phyloP scores from a whole-genome alignment of 2,113 vertebrate genomes.

The Glaucidium brasilianum region DNA sequence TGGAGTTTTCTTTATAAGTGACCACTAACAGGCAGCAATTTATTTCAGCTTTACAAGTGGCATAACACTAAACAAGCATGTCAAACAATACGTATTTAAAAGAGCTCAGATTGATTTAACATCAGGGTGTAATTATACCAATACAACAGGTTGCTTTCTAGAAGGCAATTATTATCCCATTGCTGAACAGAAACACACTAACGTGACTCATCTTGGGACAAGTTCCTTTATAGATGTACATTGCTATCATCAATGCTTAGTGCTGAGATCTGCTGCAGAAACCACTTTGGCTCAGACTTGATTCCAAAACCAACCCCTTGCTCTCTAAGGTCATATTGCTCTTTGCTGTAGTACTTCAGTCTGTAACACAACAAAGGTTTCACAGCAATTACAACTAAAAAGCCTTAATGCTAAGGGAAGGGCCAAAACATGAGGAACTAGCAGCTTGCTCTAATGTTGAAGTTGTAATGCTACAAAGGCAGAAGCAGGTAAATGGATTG shows the following conservation, averaged over 20 bases:
- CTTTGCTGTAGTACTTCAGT: background rate
- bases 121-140: background rate
- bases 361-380: background rate
- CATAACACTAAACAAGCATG: background rate
- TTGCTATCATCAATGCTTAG: background rate
- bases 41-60: background rate
- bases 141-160: background rate
- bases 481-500: background rate
- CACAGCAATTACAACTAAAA: background rate
- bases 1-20: background rate
- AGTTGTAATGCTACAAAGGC: background rate
- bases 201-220: background rate
- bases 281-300: background rate
- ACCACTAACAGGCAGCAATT: slow-evolving; percentile 8
- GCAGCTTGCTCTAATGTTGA: background rate
- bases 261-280: background rate
- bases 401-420: background rate
- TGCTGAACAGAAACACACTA: background rate
- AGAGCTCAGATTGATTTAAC: background rate
- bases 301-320: background rate
- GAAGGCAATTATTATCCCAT: background rate
- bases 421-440: background rate
- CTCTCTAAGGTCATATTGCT: background rate
- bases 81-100: background rate
- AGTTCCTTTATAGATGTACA: background rate